Evolutionary conservation across 92 coral and sea anemone genomes (phyloP).

Genomic region (Palythoa caribaeorum): DNA sequence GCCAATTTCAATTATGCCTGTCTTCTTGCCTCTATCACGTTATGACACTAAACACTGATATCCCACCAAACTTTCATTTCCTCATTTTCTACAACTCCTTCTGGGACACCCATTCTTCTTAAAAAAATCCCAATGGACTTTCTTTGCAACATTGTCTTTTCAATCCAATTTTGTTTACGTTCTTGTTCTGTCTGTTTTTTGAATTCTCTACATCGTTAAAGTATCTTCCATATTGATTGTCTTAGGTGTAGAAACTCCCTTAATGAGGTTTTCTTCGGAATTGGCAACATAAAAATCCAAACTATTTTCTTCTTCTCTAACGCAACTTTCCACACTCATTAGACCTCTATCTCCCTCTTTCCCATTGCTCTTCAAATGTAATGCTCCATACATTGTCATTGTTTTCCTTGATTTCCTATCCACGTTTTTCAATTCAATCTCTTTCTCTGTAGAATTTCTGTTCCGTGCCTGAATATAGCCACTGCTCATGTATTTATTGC

Average conservation of each 20-base stretch:
- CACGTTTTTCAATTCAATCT: not conserved
- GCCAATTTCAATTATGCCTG: too few species aligned
- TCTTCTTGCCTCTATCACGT: too few species aligned
- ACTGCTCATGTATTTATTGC: conserved; percentile 10
- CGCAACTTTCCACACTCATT: conserved; percentile 11
- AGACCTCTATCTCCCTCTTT: conserved; percentile 7
- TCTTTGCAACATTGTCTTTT: conserved; percentile 11
- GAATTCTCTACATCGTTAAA: not conserved
- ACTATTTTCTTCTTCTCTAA: not conserved
- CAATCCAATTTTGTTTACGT: conserved; percentile 19
- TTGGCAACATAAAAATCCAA: not conserved
- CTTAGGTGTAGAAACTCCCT: not conserved
- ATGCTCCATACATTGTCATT: too few species aligned
- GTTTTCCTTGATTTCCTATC: too few species aligned
- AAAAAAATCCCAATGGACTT: too few species aligned
- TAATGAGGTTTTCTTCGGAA: not conserved
- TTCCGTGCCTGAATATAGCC: not conserved
- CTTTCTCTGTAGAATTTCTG: conserved; percentile 5
- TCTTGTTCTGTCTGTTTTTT: not conserved
- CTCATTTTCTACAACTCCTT: too few species aligned
- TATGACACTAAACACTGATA: too few species aligned
- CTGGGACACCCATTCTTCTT: too few species aligned
- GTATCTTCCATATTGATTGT: not conserved
- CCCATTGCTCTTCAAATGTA: not conserved
- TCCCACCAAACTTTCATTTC: too few species aligned